Evolutionary conservation across 2,888 invertebrate species (phyloP).

Genomic region (Melanchra persicariae): DNA sequence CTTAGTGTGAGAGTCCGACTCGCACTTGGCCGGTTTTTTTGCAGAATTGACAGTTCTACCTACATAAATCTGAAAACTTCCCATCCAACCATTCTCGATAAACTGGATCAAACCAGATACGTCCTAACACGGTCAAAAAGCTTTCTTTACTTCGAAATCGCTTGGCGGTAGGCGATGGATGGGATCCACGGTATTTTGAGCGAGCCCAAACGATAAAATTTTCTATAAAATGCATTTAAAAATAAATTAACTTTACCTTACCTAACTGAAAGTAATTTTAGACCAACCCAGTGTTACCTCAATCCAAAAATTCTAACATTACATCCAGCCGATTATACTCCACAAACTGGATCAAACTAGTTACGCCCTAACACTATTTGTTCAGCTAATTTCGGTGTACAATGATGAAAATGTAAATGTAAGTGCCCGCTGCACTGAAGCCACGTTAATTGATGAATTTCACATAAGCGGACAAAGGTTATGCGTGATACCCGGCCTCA

Average conservation of each 20-base stretch:
- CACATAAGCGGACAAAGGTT: constrained; percentile 77
- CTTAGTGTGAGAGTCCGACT: too few relatives aligned
- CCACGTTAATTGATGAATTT: constrained; percentile 83
- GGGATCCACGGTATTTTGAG: too few relatives aligned
- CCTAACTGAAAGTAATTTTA: too few relatives aligned
- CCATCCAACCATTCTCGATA: too few relatives aligned
- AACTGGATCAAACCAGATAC: too few relatives aligned
- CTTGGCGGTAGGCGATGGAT: not conserved
- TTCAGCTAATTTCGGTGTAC: constrained; percentile 45
- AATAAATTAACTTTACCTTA: not conserved
- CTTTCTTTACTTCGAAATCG: not conserved
- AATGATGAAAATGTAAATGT: constrained; percentile 67
- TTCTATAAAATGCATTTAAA: not conserved
- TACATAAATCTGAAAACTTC: too few relatives aligned
- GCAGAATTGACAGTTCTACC: too few relatives aligned
- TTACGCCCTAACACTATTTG: constrained; percentile 42
- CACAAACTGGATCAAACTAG: constrained; percentile 32
- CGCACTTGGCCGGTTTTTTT: too few relatives aligned
- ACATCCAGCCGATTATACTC: not conserved
- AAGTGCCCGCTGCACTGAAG: constrained; percentile 67
- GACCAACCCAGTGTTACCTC: constrained; percentile 1
- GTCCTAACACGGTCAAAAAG: too few relatives aligned
- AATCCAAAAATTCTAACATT: constrained; percentile 17
- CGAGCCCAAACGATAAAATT: not conserved
- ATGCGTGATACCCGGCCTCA: constrained; percentile 76